Conservation (phyloP, 1,140 invertebrate genomes). For the Papilio aristodemus region DNA sequence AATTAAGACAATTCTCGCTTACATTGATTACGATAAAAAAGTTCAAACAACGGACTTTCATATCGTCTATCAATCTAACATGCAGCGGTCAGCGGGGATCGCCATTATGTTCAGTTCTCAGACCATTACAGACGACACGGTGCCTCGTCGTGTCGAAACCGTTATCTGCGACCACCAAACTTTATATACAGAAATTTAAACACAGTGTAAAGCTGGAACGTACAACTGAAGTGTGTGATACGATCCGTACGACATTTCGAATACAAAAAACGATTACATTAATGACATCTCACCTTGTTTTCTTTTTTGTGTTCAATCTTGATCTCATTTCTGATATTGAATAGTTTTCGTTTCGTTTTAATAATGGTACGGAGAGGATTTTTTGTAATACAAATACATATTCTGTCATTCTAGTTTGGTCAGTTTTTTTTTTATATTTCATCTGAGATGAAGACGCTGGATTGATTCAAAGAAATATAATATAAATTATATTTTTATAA, state of each 20-base stretch:
- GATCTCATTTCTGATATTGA: conserved; percentile 50
- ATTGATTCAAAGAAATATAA: conserved; percentile 1
- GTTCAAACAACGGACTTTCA: conserved; percentile 43
- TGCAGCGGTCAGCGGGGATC: conserved; percentile 56
- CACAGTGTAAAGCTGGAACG: conserved; percentile 34
- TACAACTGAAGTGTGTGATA: conserved; percentile 42
- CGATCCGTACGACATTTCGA: conserved; percentile 48
- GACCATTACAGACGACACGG: conserved; percentile 37
- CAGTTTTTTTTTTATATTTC: conserved; percentile 43
- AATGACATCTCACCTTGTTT: conserved; percentile 48
- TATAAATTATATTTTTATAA: no score
- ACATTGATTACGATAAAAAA: conserved; percentile 56
- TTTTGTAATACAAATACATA: neutral
- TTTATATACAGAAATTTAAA: conserved; percentile 12
- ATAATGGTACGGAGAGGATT: neutral
- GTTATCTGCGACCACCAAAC: neutral
- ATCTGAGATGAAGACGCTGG: conserved; percentile 37
- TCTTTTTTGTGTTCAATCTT: conserved; percentile 44
- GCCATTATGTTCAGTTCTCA: conserved; percentile 54
- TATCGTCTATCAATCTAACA: conserved; percentile 72
- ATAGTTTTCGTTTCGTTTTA: conserved; percentile 35
- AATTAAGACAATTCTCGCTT: conserved; percentile 60
- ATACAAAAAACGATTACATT: conserved; percentile 59
- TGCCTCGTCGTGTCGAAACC: conserved; percentile 35
- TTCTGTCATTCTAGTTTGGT: conserved; percentile 18